Base-by-base conservation (phyloP, 2,113 vertebrate genomes). In the Caloenas nicobarica region DNA sequence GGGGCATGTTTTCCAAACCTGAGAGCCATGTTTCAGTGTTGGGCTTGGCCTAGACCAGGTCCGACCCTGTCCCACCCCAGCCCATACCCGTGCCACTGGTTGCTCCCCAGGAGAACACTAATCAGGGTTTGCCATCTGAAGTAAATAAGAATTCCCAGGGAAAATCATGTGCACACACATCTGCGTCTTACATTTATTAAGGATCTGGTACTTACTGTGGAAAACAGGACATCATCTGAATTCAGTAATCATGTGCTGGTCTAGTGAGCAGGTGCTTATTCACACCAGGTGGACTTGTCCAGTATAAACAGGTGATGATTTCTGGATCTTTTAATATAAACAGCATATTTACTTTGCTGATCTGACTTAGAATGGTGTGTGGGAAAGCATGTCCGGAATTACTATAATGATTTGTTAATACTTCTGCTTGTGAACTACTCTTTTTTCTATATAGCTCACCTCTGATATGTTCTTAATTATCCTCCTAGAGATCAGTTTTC, bases 301-400 rank as follows among this genome's bases (percentile, higher is more conserved):
- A 46, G 66, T 76, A 42, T 33, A 87, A 89, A 44, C 83, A 92
- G 88, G 58, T 65, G 82, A 84, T 95, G 69, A 86, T 92, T 92
- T 93, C 38, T 79, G 77, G 8, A 3, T 9, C 0, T 33, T 93
- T 57, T 6, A 72, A 51, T 44, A 33, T 13, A 51, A 81, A 60
- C 72, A 61, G 24, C 3, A 1, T 33, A 19, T 69, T 91, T 53
- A 38, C 26, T 73, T 88, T 72, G 72, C 60, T 51, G 71, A 60
- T 73, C 23, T 76, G 44, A 78, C 76, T 86, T 61, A 40, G 83
- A 70, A 70, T 2, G 53, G 16, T 10, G 26, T n/a, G 61, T 69
- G 44, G 57, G 65, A 92, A 81, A 82, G 53, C 23, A 40, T 65
- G 57, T 29, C 86, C 91, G 71, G 60, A 78, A 69, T 50, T 28